Evolutionary conservation across 2,113 vertebrate species (phyloP).

Genomic region (Cheirogaleus medius): DNA sequence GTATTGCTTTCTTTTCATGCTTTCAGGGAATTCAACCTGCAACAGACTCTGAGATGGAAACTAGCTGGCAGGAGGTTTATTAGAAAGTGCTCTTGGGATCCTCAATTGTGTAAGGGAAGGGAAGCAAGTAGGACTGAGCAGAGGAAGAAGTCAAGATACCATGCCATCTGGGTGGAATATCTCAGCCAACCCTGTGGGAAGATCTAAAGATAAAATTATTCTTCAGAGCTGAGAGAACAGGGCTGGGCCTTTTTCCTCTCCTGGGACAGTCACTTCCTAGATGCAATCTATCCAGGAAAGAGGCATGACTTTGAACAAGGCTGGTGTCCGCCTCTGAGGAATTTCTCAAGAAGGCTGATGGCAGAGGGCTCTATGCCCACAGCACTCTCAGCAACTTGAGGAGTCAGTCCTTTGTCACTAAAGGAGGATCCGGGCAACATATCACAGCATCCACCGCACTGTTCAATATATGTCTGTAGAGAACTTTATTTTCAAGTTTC

Average conservation of each 20-base stretch:
- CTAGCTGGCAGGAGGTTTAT: not conserved
- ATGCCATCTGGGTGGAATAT: not conserved
- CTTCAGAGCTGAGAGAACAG: not conserved
- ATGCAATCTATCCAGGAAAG: not conserved
- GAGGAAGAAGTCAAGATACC: not conserved
- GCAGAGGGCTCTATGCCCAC: not conserved
- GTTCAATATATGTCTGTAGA: not conserved
- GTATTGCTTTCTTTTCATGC: not conserved
- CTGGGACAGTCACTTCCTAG: not conserved
- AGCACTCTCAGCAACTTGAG: not conserved
- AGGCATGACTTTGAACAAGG: not conserved
- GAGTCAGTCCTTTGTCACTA: not conserved
- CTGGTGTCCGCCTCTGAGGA: not conserved
- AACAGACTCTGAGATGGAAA: not conserved
- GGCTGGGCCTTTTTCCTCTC: not conserved
- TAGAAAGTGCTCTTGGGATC: not conserved
- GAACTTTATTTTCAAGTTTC: constrained; percentile 25
- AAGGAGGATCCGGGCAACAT: not conserved
- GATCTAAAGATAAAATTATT: not conserved
- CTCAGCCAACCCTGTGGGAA: not conserved
- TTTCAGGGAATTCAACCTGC: not conserved
- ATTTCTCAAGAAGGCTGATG: not conserved
- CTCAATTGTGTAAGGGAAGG: not conserved
- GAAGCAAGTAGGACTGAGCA: not conserved
- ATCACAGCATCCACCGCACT: not conserved